phyloP scores from a whole-genome alignment of 2,888 invertebrate species.

The Criorhina ranunculi region DNA sequence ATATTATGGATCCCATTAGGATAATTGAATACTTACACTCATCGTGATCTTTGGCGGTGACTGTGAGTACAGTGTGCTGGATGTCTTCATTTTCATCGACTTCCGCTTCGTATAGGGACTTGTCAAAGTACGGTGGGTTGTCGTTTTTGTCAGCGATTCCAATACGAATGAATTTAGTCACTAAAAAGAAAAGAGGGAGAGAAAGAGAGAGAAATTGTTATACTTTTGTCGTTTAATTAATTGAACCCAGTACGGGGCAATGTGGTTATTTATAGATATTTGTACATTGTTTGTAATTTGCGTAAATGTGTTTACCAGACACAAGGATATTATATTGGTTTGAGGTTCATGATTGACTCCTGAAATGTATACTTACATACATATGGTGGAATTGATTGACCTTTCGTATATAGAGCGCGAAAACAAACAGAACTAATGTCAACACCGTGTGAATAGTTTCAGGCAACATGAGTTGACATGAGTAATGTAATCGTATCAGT shows the following conservation, averaged over 20 bases:
- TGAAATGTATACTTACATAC: neutral
- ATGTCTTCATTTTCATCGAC: conserved; percentile 99
- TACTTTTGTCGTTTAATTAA: conserved; percentile 8
- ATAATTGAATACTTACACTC: conserved; percentile 92
- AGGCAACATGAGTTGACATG: no score
- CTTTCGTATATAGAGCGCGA: no score
- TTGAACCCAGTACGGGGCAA: neutral
- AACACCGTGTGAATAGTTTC: no score
- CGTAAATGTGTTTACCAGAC: conserved; percentile 12
- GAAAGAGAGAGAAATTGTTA: neutral
- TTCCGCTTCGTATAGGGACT: conserved; percentile 97
- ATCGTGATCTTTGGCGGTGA: conserved; percentile 99
- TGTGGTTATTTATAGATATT: conserved; percentile 18
- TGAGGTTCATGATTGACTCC: neutral
- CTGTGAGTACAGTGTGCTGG: conserved; percentile 97
- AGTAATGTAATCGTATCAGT: no score
- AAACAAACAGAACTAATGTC: no score
- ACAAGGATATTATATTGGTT: neutral
- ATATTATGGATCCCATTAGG: conserved; percentile 49
- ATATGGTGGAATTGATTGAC: neutral
- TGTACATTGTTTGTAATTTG: neutral
- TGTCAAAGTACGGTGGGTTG: conserved; percentile 99
- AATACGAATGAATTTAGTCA: conserved; percentile 98
- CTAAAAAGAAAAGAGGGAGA: conserved; percentile 88
- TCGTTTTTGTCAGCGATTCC: conserved; percentile 99